Base-by-base conservation (phyloP, 2,888 invertebrate genomes). In the Drosophila rubida region DNA sequence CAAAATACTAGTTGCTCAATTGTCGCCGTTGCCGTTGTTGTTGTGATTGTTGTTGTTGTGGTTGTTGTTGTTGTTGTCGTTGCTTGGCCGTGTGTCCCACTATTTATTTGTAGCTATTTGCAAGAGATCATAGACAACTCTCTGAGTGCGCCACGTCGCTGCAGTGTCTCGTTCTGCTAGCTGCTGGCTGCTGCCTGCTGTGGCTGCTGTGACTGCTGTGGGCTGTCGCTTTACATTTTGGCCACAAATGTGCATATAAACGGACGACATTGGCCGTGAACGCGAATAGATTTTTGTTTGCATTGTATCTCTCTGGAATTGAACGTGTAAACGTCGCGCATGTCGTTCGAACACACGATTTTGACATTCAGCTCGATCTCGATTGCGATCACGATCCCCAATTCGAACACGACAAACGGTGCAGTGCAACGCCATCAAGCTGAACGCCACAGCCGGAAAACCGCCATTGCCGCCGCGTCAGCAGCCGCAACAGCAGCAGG, bases 401-500 rank as follows among this genome's bases (percentile, higher is more conserved):
- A n/a, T 32, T 32, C 32, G n/a, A 72, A n/a, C 22, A 23, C 32
- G 39, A 57, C 37, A 35, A 22, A n/a, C 8, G 55, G 55, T 57
- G 62, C 59, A 71, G 59, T 57, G 60, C 65, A 80, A 82, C 55
- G 80, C 59, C 76, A 60, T 83, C 84, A 88, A 84, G 79, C 84
- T 84, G 84, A 84, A 83, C 87, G 74, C 63, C 51, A 76, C 85
- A 83, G 84, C 90, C 65, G 88, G 89, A 87, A 91, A 90, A 78
- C 91, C 87, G 62, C 90, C 90, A 57, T 73, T 88, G 76, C 89
- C 90, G 66, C 88, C 90, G 73, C 81, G 78, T 27, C 74, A 72
- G 55, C 63, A 59, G 69, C 73, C 58, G 76, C 65, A 78, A 70
- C 74, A 78, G 78, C 76, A 76, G 68, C 77, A 62, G 48, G 66